Evolutionary conservation across 2,113 vertebrate genomes (phyloP), one percentile per base, ranked within the genome.

Genomic region (Galemys pyrenaicus): DNA sequence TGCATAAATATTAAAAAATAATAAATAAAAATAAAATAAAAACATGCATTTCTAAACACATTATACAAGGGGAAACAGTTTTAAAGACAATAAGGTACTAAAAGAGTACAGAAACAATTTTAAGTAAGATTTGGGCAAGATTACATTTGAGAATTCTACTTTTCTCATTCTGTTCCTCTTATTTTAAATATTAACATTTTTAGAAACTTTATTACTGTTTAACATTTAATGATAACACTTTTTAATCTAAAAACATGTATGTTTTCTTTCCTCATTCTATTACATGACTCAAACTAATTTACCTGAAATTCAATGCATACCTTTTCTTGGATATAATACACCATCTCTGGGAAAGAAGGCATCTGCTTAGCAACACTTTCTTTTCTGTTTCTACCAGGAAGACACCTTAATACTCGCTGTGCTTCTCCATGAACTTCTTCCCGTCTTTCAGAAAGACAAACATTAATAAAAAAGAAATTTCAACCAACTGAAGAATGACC

Each of bases 321-420:
- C 99, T 99, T 99, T 93, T 99, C 99, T 95, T 99, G 99, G 87
- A 99, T 98, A 93, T 99, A 99, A 96, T 98, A 98, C 49, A 99
- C 99, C 99, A 99, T 99, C 97, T 99, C 99, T 93, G 99, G 99
- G 97, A 99, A 99, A 32, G 99, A 98, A 37, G 99, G 99, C 99
- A 99, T 99, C 73, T 99, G 98, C 95, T 98, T 99, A 79, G 98
- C 96, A 88, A 98, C 98, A 95, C 98, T 98, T 94, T 99, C 99
- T 92, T 99, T 99, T 3, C 98, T 98, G 74, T 95, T 98, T 97
- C 98, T 99, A 87, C 97, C 97, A 74, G 98, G 98, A 97, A 99
- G 97, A 73, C 98, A 97, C 94, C 99, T 98, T 86, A 99, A 98
- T 3, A 99, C 98, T 32, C 98, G 98, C 73, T 99, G 99, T 49